Percentiles rank a stretch among this genome's conserved stretches.
phyloP scores from a whole-genome alignment of 2,888 invertebrate genomes.

The Acanthosoma haemorrhoidale region DNA sequence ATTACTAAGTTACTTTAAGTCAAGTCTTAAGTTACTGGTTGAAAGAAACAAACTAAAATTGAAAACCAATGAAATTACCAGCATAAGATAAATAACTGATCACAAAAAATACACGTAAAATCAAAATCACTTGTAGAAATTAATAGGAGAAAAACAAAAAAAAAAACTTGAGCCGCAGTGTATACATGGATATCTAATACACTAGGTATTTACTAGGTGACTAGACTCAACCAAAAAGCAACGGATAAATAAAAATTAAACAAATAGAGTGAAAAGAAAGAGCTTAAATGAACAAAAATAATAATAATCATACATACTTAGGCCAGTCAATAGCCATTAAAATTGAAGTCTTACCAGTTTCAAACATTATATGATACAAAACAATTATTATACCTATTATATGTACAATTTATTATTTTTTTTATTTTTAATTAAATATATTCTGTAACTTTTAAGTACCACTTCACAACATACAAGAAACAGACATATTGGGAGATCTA shows the following conservation, averaged over 20 bases:
- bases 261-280: too few relatives aligned
- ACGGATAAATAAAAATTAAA: neutral
- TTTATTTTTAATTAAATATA: constrained; percentile 5
- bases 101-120: too few relatives aligned
- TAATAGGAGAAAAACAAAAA: neutral
- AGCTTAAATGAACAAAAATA: too few relatives aligned
- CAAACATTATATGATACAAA: constrained; percentile 15
- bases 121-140: neutral
- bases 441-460: constrained; percentile 11
- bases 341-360: neutral
- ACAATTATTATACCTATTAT: constrained; percentile 7
- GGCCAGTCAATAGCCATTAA: constrained; percentile 18
- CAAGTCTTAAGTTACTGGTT: neutral
- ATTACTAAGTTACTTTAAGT: too few relatives aligned
- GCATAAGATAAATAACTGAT: too few relatives aligned
- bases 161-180: neutral
- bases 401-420: neutral
- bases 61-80: too few relatives aligned
- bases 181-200: neutral
- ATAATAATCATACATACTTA: too few relatives aligned
- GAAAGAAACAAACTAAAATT: neutral
- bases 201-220: neutral
- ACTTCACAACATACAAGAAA: constrained; percentile 23
- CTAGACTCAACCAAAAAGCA: neutral
- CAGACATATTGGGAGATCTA: constrained; percentile 23